Evolutionary conservation across 1,140 invertebrate species (phyloP), one percentile per base, ranked within the genome.

Genomic region (Cardiocondyla obscurior): DNA sequence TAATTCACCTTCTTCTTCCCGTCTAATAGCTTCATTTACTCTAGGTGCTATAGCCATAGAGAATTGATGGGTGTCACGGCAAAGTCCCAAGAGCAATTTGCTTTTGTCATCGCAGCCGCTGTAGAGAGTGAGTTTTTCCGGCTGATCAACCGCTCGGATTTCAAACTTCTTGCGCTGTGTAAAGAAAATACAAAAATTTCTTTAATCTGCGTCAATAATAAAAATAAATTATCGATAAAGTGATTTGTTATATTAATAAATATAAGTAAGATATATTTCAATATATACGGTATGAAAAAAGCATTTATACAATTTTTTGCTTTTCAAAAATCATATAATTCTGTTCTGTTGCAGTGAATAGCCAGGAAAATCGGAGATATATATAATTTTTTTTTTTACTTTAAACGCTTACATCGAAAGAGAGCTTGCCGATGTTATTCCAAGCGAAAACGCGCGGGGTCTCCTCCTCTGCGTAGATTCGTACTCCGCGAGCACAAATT

Each of bases 51-150:
- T 96, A 90, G 97, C 97, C 97, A 99, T 98, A 88, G 97, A 98
- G 94, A 99, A 99, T 93, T 98, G 98, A 94, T 99, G 98, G 7
- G 98, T 98, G 85, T 97, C 97, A 88, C 97, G 96, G 94, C 98
- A 99, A 22, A 99, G 95, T 16, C 96, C 96, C 79, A 99, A 95
- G 82, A 99, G 94, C 88, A 98, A 96, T 94, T 98, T 97, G 90
- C 98, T 98, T 92, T 98, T 98, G 89, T 98, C 97, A 94, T 99
- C 98, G 90, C 96, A 97, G 22, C 96, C 96, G 16, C 98, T 97
- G 92, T 98, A 99, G 72, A 99, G 96, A 0, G 97, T 97, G 83
- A 98, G 96, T 91, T 98, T 98, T 84, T 97, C 96, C 67, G 95
- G 95, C 85, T 94, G 95, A 89, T 97, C 97, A 36, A 97, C 96